phyloP scores from a whole-genome alignment of 2,888 invertebrate species.

The Trichacis sp. region DNA sequence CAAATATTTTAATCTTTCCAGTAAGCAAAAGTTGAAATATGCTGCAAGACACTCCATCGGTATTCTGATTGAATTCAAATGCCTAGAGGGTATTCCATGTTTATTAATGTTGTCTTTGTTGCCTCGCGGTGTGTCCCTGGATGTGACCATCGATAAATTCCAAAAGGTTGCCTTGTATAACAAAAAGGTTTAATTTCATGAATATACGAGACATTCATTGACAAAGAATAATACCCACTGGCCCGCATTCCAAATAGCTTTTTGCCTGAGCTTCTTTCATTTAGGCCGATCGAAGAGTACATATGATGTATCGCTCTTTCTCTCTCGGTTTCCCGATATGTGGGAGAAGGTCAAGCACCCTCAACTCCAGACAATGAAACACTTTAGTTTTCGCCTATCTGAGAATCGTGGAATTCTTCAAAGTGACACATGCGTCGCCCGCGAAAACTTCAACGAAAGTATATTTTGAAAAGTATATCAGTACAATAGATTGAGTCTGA shows the following conservation, averaged over 20 bases:
- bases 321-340: constrained; percentile 52
- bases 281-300: constrained; percentile 37
- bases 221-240: constrained; percentile 37
- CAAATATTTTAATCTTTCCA: too few relatives aligned
- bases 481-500: too few relatives aligned
- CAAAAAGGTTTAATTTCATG: constrained; percentile 20
- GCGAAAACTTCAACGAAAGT: neutral
- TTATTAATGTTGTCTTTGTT: constrained; percentile 15
- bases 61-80: constrained; percentile 1
- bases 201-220: constrained; percentile 13
- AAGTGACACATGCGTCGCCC: constrained; percentile 16
- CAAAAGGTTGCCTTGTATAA: constrained; percentile 19
- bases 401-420: constrained; percentile 23
- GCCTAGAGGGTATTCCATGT: constrained; percentile 4
- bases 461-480: too few relatives aligned
- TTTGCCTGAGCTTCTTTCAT: constrained; percentile 33
- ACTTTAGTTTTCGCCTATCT: constrained; percentile 46
- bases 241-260: constrained; percentile 39
- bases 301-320: constrained; percentile 23
- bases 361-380: constrained; percentile 65
- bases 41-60: too few relatives aligned
- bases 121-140: constrained; percentile 2
- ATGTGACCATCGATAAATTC: constrained; percentile 35
- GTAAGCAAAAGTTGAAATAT: too few relatives aligned
- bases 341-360: constrained; percentile 67